Conservation (phyloP, 2,113 vertebrate genomes). For the Platichthys flesus region DNA sequence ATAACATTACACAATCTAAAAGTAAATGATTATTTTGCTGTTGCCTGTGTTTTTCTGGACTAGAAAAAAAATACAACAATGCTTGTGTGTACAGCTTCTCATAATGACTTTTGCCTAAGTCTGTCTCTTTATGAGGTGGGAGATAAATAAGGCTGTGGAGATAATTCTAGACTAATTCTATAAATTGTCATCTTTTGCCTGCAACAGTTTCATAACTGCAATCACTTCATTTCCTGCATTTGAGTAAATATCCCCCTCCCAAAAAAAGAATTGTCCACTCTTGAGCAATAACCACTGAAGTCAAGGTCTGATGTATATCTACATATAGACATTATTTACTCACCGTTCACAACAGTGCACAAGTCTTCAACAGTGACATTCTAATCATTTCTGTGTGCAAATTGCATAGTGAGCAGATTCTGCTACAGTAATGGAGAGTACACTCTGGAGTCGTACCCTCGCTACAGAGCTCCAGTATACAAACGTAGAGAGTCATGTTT, state of each 20-base stretch:
- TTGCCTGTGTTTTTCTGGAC: conserved; percentile 14
- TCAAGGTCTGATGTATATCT: conserved; percentile 46
- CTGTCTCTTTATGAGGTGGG: conserved; percentile 43
- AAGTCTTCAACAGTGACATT: conserved; percentile 42
- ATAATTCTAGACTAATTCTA: conserved; percentile 30
- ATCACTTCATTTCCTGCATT: neutral
- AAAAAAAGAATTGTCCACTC: neutral
- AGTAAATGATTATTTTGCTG: conserved; percentile 50
- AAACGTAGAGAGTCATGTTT: conserved; percentile 6
- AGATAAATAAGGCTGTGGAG: conserved; percentile 50
- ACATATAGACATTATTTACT: conserved; percentile 59
- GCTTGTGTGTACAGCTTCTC: neutral
- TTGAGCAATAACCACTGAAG: conserved; percentile 29
- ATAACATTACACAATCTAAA: conserved; percentile 36
- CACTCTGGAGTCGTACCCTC: conserved; percentile 7
- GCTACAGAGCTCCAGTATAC: conserved; percentile 10
- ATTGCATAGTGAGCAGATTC: conserved; percentile 68
- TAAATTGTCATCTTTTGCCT: neutral
- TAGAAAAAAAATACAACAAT: neutral
- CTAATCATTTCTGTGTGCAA: conserved; percentile 47
- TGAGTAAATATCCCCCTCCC: neutral
- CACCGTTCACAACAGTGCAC: conserved; percentile 56
- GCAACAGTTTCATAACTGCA: neutral
- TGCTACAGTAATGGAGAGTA: conserved; percentile 24
- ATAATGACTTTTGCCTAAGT: conserved; percentile 46